Evolutionary conservation across 2,113 vertebrate species (phyloP), one percentile per base, ranked within the genome.

Genomic region (Notarius lentiginosus): DNA sequence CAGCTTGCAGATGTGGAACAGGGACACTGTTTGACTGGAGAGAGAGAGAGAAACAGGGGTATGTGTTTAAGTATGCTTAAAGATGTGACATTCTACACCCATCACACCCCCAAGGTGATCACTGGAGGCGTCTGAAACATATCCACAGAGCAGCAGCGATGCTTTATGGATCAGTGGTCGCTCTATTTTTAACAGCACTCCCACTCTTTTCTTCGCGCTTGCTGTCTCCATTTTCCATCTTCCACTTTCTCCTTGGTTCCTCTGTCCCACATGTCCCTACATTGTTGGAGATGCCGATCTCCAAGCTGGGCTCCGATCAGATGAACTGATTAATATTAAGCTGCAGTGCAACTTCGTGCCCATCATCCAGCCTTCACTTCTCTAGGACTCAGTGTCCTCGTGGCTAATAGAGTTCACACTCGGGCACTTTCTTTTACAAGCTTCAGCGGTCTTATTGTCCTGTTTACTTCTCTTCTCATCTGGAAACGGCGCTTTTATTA

Each of bases 1-100:
- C 88, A 70, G 87, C 87, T 94, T 92, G 93, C 94, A 96, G 92
- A 94, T 95, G 95, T 94, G 93, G 51, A 66, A 68, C 88, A 88
- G 61, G 86, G 90, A 92, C 72, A 79, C 89, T 85, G 88, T 84
- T 88, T 83, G 75, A 11, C 24, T 89, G 90, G 55, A 65, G 61
- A 49, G 77, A 73, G n/a, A 55, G 66, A 51, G 73, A 60, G 53
- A 2, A 30, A 51, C 34, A 22, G 34, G 27, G 24, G 55, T 53
- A 79, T 27, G 18, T 51, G 24, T 83, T 66, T 55, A 84, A 79
- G 51, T n/a, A 63, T 27, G 20, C 65, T 55, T 22, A 24, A 83
- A 66, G 53, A 34, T 65, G 49, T 20, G 41, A 51, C 75, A 18
- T 65, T 76, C 14, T 65, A 84, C 66, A 15, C 65, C 76, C 47